Conservation (phyloP, 2,888 invertebrate species). For the Oscheius myriophilus region DNA sequence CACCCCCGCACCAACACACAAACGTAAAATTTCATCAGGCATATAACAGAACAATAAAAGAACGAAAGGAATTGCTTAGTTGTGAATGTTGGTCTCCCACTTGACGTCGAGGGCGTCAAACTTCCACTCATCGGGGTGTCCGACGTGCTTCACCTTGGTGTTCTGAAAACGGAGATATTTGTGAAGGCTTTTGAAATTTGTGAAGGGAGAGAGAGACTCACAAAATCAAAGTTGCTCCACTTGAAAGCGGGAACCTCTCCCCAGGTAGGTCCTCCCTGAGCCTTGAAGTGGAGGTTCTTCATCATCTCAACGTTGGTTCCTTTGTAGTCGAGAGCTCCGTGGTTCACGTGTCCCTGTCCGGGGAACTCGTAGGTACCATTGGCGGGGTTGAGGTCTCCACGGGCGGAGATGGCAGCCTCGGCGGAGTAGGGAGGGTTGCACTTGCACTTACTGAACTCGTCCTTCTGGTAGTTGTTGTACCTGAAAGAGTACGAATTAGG, state of each 20-base stretch:
- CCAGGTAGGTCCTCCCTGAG: constrained; percentile 76
- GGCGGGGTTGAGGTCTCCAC: constrained; percentile 79
- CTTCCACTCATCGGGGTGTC: constrained; percentile 82
- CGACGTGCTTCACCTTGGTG: constrained; percentile 75
- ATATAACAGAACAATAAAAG: constrained; percentile 4
- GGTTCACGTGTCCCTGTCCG: constrained; percentile 78
- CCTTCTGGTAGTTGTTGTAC: constrained; percentile 80
- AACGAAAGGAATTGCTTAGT: constrained; percentile 9
- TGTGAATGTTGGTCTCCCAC: constrained; percentile 64
- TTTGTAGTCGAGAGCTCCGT: constrained; percentile 81
- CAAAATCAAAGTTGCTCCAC: constrained; percentile 81
- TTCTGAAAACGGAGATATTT: constrained; percentile 40
- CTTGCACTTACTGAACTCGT: constrained; percentile 78
- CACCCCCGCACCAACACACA: neutral
- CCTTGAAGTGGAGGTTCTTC: constrained; percentile 75
- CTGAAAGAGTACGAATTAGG: constrained; percentile 69
- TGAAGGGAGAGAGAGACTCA: constrained; percentile 33
- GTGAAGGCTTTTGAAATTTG: neutral
- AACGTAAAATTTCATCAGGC: constrained; percentile 8
- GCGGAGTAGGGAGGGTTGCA: constrained; percentile 81
- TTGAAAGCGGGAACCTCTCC: constrained; percentile 78
- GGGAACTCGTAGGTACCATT: constrained; percentile 81
- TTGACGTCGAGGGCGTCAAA: constrained; percentile 76
- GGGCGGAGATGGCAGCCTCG: constrained; percentile 79
- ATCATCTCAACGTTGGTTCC: constrained; percentile 68